Conservation (phyloP, 2,888 invertebrate genomes). For the Lepidocyrtinus sp. region DNA sequence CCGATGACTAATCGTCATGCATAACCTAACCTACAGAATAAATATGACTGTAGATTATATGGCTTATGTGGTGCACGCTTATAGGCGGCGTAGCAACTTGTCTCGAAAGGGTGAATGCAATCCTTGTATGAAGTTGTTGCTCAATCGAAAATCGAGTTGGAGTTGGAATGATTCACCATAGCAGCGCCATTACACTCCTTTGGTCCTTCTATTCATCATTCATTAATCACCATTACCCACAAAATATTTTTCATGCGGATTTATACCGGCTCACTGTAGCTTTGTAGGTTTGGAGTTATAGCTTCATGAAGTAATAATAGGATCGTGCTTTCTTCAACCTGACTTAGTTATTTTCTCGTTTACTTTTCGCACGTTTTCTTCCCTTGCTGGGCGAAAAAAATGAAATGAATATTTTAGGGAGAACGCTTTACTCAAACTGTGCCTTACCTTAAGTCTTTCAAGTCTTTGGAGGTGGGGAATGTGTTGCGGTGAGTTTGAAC, state of each 20-base stretch:
- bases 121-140: neutral
- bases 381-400: constrained; percentile 24
- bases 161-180: neutral
- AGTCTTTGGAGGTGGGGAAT: neutral
- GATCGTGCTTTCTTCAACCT: neutral
- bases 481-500: constrained; percentile 34
- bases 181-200: neutral
- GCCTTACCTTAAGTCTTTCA: neutral
- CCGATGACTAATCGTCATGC: neutral
- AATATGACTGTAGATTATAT: neutral
- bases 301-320: neutral
- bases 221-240: neutral
- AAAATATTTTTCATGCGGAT: neutral
- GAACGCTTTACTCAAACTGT: neutral
- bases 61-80: neutral
- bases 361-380: constrained; percentile 16
- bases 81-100: neutral
- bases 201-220: neutral
- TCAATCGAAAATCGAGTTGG: neutral
- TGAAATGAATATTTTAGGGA: neutral
- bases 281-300: too few species aligned
- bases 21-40: neutral
- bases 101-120: neutral
- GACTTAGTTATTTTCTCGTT: constrained; percentile 44
- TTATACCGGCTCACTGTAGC: too few species aligned